Base-by-base conservation (phyloP, 2,113 vertebrate species). In the Neolamprologus hecqui region DNA sequence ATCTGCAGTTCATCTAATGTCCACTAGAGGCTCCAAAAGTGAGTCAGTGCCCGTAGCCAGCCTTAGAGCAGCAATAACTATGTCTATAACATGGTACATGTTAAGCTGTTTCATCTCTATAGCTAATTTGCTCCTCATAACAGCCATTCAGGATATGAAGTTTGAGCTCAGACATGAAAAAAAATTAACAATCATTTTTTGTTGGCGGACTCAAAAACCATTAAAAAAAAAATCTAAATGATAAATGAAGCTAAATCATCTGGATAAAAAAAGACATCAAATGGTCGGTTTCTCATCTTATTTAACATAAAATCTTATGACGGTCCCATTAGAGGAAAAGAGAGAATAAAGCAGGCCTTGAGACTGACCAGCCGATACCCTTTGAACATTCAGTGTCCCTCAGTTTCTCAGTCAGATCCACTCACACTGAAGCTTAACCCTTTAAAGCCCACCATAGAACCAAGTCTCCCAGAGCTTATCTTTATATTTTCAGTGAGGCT, bases 11-110 rank as follows among this genome's bases (percentile, higher is more conserved):
- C 14, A 7, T 28, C 14, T 2, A 47, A 28, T 19, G 42, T 31
- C 70, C 70, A 47, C 23, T 75, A 47, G 42, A 28, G 70, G 26
- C 15, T 31, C 26, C 70, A 49, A 49, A 49, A n/a, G 26, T 33
- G 73, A 51, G 0, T 31, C 15, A 31, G 17, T 33, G 4, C 45
- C 10, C 0, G 2, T 75, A 17, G 26, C 9, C 6, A 31, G 17
- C 23, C 33, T n/a, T 37, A n/a, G 17, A 33, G 17, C 17, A 7
- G 9, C 33, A 65, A 65, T 37, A 65, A 15, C 28, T 33, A 40
- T 40, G 6, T 21, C n/a, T 37, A 8, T 12, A 77, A 28, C 60
- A 65, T 65, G 19, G 33, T 37, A 37, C 60, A 65, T 37, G 10
- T 37, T 65, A 21, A 37, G 4, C 19, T 37, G 19, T 65, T 65